phyloP scores from a whole-genome alignment of 2,797 vertebrate species.

The Netta rufina region DNA sequence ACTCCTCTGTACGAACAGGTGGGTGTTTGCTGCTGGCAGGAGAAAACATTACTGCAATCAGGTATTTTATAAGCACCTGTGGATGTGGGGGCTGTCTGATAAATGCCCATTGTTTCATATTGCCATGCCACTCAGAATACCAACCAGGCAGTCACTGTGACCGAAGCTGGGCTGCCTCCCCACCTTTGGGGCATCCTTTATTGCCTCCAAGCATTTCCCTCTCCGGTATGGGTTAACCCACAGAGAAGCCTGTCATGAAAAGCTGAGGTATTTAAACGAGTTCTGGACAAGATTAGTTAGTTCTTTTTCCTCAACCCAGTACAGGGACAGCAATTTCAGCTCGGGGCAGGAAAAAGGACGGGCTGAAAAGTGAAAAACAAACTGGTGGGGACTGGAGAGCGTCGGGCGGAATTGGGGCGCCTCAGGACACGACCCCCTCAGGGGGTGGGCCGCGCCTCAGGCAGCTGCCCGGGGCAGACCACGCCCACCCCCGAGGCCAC shows the following conservation, averaged over 20 bases:
- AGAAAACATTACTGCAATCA: background rate
- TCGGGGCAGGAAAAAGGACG: too few species aligned
- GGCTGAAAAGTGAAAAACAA: too few species aligned
- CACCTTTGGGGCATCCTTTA: background rate
- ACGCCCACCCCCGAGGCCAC: too few species aligned
- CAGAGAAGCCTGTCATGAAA: background rate
- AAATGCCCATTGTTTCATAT: background rate
- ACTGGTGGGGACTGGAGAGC: too few species aligned
- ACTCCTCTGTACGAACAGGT: background rate
- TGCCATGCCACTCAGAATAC: background rate
- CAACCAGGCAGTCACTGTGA: fast-evolving
- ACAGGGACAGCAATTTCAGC: background rate
- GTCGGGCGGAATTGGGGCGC: too few species aligned
- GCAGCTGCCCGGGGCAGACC: too few species aligned
- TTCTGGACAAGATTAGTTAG: background rate
- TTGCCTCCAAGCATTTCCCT: background rate
- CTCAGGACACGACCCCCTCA: too few species aligned
- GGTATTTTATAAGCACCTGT: background rate
- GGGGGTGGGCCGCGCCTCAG: too few species aligned
- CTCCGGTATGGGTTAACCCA: background rate
- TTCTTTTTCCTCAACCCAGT: background rate
- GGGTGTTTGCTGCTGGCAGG: background rate
- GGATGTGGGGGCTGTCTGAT: background rate
- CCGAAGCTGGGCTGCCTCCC: background rate
- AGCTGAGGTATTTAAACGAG: background rate